Conservation (phyloP, 2,888 invertebrate genomes). For the Venustoraphidia nigricollis region DNA sequence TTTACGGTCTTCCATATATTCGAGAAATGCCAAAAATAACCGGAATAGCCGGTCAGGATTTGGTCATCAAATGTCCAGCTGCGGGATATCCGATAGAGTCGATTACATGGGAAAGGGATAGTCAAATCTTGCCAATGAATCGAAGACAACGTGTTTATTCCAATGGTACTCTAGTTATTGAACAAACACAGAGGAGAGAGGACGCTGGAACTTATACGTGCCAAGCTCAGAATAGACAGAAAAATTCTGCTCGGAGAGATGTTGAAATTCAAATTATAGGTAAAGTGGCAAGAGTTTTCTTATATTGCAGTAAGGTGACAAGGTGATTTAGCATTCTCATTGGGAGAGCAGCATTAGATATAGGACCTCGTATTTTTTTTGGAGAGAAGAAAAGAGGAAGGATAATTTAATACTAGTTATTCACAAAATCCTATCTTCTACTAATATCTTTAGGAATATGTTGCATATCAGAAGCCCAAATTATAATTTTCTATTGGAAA, state of each 20-base stretch:
- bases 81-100: constrained; percentile 80
- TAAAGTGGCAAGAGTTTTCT: constrained; percentile 22
- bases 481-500: no score
- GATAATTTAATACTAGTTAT: no score
- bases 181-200: constrained; percentile 68
- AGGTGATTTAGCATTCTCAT: neutral
- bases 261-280: constrained; percentile 62
- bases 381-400: no score
- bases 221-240: constrained; percentile 71
- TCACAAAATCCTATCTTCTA: no score
- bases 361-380: neutral
- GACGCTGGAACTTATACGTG: constrained; percentile 86
- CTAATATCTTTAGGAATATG: no score
- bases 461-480: no score
- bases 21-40: constrained; percentile 79
- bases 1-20: constrained; percentile 75
- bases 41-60: constrained; percentile 69
- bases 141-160: constrained; percentile 72
- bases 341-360: neutral
- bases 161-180: constrained; percentile 75
- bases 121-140: constrained; percentile 72
- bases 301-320: neutral
- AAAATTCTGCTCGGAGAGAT: constrained; percentile 59
- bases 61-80: constrained; percentile 77
- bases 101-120: constrained; percentile 83